Evolutionary conservation across 2,888 invertebrate genomes (phyloP).

Genomic region (Noctua janthe): DNA sequence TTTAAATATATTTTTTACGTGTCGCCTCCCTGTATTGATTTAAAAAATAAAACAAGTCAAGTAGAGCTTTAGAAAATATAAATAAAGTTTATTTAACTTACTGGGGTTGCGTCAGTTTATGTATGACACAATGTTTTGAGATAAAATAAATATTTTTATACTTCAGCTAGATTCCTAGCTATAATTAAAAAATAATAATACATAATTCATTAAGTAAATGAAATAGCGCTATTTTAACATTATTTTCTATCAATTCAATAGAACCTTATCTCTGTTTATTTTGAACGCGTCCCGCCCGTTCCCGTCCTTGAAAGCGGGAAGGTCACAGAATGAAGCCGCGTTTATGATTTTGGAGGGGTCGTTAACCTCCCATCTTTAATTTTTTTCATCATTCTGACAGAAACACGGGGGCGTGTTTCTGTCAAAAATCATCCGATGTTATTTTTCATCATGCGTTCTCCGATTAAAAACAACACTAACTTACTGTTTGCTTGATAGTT

Average conservation of each 20-base stretch:
- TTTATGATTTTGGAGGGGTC: constrained; percentile 13
- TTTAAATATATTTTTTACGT: background rate
- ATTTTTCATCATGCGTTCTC: background rate
- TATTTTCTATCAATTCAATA: background rate
- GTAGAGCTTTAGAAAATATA: background rate
- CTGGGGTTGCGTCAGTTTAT: too few relatives aligned
- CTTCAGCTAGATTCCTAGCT: background rate
- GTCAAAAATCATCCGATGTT: background rate
- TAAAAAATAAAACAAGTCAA: background rate
- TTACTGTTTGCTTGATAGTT: background rate
- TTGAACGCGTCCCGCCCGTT: background rate
- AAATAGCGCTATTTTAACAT: background rate
- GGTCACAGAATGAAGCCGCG: constrained; percentile 40
- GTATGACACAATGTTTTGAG: too few relatives aligned
- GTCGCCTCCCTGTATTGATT: background rate
- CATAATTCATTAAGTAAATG: background rate
- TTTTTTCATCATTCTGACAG: too few relatives aligned
- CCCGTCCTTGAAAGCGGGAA: constrained; percentile 46
- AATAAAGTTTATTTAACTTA: background rate
- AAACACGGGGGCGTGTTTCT: too few relatives aligned
- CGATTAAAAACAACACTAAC: background rate
- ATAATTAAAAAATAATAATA: background rate
- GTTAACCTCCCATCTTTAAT: background rate
- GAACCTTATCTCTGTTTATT: constrained; percentile 4
- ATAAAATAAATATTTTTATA: too few relatives aligned